Evolutionary conservation across 1,140 invertebrate genomes (phyloP), one percentile per base, ranked within the genome.

Genomic region (Macrotrachela quadricornifera): DNA sequence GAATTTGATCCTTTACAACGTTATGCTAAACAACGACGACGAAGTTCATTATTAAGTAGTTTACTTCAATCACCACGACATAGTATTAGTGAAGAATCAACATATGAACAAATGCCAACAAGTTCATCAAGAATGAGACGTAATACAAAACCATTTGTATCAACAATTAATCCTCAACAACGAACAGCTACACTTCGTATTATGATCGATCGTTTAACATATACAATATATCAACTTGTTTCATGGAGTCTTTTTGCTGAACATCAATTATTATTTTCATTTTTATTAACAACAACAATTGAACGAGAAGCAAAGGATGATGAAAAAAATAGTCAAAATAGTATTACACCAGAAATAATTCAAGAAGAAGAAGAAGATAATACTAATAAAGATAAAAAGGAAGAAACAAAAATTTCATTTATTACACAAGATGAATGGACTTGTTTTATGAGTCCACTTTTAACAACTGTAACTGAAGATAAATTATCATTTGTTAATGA

Each of bases 191-290:
- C 21, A 30, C 21, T 30, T 30, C 21, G 21, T 30, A 30, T 8
- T 4, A 30, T 30, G 21, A 8, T 30, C 2, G 8, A 30, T 30
- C 21, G 21, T 30, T 16, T 53, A 3, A 53, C 51, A n/a, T 10
- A 53, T 17, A 53, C 45, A 16, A 37, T 53, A 0, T 48, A 53
- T n/a, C 38, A 47, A 48, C 38, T 53, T 10, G 51, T 53, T 14
- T 47, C 45, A n/a, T 53, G 51, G 51, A 44, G 36, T 9, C 11
- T 70, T 21, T 70, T 70, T 57, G 60, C 62, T 36, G 56, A 60
- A 43, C 68, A 70, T 54, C 64, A 69, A 60, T 57, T 69, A 17
- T 63, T 62, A 14, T 70, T 68, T 56, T 66, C 66, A 14, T 67
- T 67, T 54, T 58, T 68, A 4, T 46, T 69, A 50, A 61, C 60